Evolutionary conservation across 2,888 invertebrate species (phyloP).

Genomic region (Biston stratarius): DNA sequence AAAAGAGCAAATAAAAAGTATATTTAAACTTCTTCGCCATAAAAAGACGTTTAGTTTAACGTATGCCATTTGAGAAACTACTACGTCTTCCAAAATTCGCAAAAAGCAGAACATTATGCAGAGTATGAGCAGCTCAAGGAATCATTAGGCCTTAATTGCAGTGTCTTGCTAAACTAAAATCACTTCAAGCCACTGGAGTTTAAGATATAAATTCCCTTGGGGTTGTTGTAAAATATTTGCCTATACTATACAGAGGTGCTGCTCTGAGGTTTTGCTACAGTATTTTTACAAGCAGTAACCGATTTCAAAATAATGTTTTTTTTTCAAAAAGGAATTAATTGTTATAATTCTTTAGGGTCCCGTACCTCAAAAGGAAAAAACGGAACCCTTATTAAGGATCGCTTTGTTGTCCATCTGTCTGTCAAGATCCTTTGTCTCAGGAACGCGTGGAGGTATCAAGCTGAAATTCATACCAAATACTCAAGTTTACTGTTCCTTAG

Average conservation of each 20-base stretch:
- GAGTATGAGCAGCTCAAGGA: slow-evolving; percentile 31
- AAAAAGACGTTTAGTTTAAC: slow-evolving; percentile 7
- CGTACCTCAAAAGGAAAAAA: no score
- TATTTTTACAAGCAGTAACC: slow-evolving; percentile 15
- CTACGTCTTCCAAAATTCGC: slow-evolving; percentile 21
- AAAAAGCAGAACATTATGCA: slow-evolving; percentile 32
- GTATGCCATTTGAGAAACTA: slow-evolving; percentile 20
- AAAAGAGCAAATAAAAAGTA: background rate
- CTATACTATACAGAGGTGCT: slow-evolving; percentile 56
- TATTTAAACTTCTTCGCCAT: slow-evolving; percentile 6
- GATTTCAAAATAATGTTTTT: background rate
- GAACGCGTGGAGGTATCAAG: no score
- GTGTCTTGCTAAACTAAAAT: slow-evolving; percentile 22
- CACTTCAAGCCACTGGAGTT: background rate
- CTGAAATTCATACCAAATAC: no score
- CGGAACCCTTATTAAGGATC: no score
- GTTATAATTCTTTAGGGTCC: no score
- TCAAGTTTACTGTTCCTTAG: no score
- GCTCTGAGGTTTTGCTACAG: slow-evolving; percentile 51
- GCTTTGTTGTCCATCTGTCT: no score
- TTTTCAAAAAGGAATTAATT: background rate
- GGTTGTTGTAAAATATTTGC: slow-evolving; percentile 44
- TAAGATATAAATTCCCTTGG: slow-evolving; percentile 46
- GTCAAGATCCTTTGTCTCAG: no score
- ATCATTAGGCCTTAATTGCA: slow-evolving; percentile 36